Base-by-base conservation (phyloP, 23 tunicate species). In the Halocynthia aurantium region DNA sequence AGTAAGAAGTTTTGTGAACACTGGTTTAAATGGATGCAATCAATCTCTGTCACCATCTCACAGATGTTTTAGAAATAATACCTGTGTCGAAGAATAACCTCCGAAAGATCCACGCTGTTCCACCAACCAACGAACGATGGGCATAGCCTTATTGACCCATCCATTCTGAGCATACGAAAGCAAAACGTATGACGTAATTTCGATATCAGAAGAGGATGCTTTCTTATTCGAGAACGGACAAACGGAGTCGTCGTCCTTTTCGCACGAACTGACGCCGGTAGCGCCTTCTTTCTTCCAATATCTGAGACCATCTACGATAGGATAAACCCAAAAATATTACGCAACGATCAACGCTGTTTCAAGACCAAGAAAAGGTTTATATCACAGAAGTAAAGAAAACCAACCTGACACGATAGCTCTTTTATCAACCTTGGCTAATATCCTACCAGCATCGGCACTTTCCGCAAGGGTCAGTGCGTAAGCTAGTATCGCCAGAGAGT, bases 1-100 rank as follows among this genome's bases (percentile, higher is more conserved):
- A 31, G 44, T 31, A 31, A 31, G 44, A 31, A 31, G 44, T 31
- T 31, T 31, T 31, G 4, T 31, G 44, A 31, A 1, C 44, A 31
- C 44, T 31, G 44, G 44, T 31, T 31, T 4, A 31, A 31, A 31
- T 31, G 44, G 44, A 31, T 31, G 1, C 44, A 4, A 31, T 31
- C 44, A 31, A 31, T 31, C 44, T 31, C 44, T 31, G 44, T 31
- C 44, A 31, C 44, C 44, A 31, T 31, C 44, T 31, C 44, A 31
- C 44, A 31, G 44, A 31, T n/a, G 4, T 4, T 1, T 31, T 31
- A 31, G 44, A 0, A 31, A 31, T 0, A 31, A 9, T 68, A 90
- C 97, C 77, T 91, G 97, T 5, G 97, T 91, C 7, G 84, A 77
- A 22, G 84, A 82, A 55, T 91, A 91, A 8, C 97, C 97, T 11